Evolutionary conservation across 2,888 invertebrate genomes (phyloP), one percentile per base, ranked within the genome.

Genomic region (Crioceris asparagi): DNA sequence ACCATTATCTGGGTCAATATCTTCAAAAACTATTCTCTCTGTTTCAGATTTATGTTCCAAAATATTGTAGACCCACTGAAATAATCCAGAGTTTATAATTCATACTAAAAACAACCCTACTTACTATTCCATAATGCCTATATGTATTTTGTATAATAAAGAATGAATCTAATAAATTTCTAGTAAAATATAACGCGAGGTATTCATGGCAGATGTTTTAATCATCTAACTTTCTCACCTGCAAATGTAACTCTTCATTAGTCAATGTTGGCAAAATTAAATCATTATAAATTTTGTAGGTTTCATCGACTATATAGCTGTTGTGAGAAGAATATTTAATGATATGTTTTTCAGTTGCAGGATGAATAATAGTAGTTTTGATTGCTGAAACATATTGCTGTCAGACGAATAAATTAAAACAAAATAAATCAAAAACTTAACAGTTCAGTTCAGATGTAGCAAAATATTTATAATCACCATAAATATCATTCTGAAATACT

Each of bases 31-130:
- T 32, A 98, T 80, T 45, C 90, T 75, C 16, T 97, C 94, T 2
- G 71, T 68, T 68, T 98, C 98, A 31, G 82, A 78, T 60, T 85
- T 88, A 54, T 91, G 90, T 38, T 91, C 85, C 35, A 98, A 63
- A 44, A 98, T 91, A 62, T 99, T 99, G 62, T 88, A 85, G 0
- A 97, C 85, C 98, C 98, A 98, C 88, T 94, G 66, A 14, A 77
- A 75, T 43, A 38, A 45, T 45, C 40, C 30, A 29, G 19, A 12
- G 17, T 4, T 17, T 25, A 36, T 18, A 16, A 36, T 36, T 21
- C 10, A 21, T 6, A 10, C n/a, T 21, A 21, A 21, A 21, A 21
- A 21, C 10, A 21, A 7, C 21, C 6, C 6, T 21, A 7, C 6
- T 21, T 7, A 7, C 7, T 21, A 21, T 7, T 7, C 21, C 6